phyloP scores from a whole-genome alignment of 2,888 invertebrate genomes.

The Tipula vernalis region DNA sequence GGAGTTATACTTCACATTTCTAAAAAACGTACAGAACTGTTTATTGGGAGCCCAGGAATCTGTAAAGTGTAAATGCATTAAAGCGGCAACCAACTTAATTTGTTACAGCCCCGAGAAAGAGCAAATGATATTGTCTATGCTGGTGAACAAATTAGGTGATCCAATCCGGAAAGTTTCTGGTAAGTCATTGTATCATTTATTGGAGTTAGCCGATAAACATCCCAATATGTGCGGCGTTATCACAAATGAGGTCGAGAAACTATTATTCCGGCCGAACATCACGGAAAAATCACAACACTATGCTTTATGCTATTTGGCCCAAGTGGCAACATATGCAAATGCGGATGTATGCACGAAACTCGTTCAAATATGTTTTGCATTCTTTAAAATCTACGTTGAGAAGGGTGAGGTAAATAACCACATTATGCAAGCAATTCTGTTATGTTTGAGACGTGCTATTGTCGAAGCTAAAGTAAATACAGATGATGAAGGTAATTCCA shows the following conservation, averaged over 20 bases:
- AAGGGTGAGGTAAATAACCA: conserved; percentile 66
- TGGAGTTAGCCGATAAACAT: conserved; percentile 69
- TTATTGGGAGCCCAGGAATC: conserved; percentile 32
- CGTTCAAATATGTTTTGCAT: conserved; percentile 85
- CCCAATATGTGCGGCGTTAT: conserved; percentile 87
- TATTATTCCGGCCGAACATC: conserved; percentile 81
- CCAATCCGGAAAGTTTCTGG: conserved; percentile 70
- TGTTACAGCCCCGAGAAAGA: conserved; percentile 33
- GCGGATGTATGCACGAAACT: conserved; percentile 73
- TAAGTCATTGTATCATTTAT: conserved; percentile 73
- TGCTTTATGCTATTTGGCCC: conserved; percentile 81
- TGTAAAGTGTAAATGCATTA: conserved; percentile 28
- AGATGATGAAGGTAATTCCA: conserved; percentile 21
- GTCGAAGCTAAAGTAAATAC: conserved; percentile 26
- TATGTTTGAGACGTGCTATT: conserved; percentile 67
- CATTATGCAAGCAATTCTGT: conserved; percentile 70
- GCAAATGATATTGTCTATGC: conserved; percentile 50
- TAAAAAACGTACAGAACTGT: conserved; percentile 31
- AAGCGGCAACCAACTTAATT: conserved; percentile 27
- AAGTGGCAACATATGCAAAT: conserved; percentile 57
- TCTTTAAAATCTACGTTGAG: conserved; percentile 87
- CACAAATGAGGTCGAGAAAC: conserved; percentile 74
- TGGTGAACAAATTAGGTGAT: conserved; percentile 95
- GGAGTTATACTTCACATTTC: conserved; percentile 48
- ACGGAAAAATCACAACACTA: conserved; percentile 81